Evolutionary conservation across 2,113 vertebrate species (phyloP).

Genomic region (Halcyon malimbica): DNA sequence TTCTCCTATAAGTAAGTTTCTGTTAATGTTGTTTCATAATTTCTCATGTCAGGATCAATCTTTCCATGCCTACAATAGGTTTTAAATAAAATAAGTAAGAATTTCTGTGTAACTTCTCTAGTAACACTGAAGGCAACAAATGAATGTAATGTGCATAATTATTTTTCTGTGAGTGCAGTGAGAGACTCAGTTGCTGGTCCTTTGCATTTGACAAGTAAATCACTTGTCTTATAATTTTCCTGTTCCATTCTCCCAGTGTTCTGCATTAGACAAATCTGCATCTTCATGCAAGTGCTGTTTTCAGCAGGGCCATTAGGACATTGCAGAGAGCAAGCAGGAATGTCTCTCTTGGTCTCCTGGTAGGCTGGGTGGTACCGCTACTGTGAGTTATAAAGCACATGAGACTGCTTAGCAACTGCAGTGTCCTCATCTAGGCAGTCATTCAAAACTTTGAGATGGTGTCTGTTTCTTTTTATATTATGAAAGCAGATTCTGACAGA

Average conservation of each 20-base stretch:
- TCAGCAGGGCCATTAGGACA: background rate
- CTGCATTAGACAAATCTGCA: background rate
- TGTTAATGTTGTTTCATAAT: constrained; percentile 6
- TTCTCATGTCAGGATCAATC: background rate
- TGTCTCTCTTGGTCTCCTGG: background rate
- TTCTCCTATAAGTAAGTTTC: constrained; percentile 15
- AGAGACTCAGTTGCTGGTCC: background rate
- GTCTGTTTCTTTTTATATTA: background rate
- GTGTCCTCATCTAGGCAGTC: background rate
- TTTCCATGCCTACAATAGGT: background rate
- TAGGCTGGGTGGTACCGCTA: background rate
- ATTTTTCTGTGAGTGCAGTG: background rate
- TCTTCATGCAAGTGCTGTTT: background rate
- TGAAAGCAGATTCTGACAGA: background rate
- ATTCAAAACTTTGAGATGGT: background rate
- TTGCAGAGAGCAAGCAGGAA: background rate
- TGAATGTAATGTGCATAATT: background rate
- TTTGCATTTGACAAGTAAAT: background rate
- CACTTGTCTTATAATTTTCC: background rate
- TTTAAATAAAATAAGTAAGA: background rate
- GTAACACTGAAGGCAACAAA: background rate
- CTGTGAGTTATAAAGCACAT: background rate
- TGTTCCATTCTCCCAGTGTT: background rate
- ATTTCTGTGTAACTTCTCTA: background rate
- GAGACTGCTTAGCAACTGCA: background rate